These are phyloP conservation scores for Oncorhynchus kisutch DNA, from an alignment of 2,113 vertebrate species.

Conservation along the genomic window DNA sequence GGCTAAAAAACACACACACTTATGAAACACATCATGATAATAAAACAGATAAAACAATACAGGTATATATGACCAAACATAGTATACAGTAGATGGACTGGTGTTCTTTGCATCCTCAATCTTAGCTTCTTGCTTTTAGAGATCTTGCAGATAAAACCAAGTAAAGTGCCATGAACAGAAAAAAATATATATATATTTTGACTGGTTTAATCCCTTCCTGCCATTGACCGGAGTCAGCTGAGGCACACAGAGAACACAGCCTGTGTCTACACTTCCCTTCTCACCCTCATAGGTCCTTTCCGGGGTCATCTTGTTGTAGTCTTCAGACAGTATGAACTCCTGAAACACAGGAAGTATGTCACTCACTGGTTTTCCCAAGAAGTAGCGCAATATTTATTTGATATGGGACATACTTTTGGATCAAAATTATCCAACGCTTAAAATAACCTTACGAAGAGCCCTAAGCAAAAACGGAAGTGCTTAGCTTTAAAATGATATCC, in stretches of 20 bases:
- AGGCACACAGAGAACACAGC: too few relatives aligned
- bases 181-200: too few relatives aligned
- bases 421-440: neutral
- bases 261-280: constrained; percentile 40
- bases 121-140: too few relatives aligned
- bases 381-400: neutral
- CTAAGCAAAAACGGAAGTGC: neutral
- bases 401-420: neutral
- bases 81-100: too few relatives aligned
- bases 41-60: too few relatives aligned
- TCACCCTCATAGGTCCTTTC: constrained; percentile 90
- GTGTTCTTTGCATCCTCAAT: too few relatives aligned
- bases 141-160: too few relatives aligned
- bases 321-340: constrained; percentile 96
- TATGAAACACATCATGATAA: neutral
- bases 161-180: too few relatives aligned
- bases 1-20: constrained; percentile 71
- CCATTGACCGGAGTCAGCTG: too few relatives aligned
- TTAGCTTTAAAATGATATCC: neutral
- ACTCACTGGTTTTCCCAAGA: neutral
- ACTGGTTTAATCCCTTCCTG: too few relatives aligned
- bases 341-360: constrained; percentile 57
- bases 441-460: neutral
- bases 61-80: too few relatives aligned
- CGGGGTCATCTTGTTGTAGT: constrained; percentile 96